phyloP scores from a whole-genome alignment of 2,888 invertebrate species.

The Shargacucullia verbasci region DNA sequence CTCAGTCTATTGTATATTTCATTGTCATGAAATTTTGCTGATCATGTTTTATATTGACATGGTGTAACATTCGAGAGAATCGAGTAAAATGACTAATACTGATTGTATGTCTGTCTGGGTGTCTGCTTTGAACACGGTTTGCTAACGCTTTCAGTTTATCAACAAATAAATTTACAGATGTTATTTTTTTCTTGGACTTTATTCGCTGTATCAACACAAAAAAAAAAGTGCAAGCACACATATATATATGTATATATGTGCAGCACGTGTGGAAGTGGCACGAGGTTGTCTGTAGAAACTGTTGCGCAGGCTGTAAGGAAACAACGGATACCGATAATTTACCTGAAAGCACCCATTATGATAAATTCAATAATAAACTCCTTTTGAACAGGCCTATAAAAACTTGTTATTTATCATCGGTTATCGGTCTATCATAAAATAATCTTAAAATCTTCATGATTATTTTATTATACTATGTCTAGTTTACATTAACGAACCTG shows the following conservation, averaged over 20 bases:
- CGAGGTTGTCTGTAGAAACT: slow-evolving; percentile 80
- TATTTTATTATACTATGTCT: no score
- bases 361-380: slow-evolving; percentile 10
- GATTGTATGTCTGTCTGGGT: no score
- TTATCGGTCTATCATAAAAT: background rate
- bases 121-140: no score
- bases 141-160: no score
- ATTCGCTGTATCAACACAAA: slow-evolving; percentile 40
- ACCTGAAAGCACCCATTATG: slow-evolving; percentile 59
- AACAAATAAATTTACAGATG: background rate
- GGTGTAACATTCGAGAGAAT: no score
- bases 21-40: no score
- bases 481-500: no score
- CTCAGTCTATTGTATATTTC: no score
- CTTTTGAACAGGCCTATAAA: background rate
- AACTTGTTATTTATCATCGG: background rate
- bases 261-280: slow-evolving; percentile 75
- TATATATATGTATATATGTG: slow-evolving; percentile 65
- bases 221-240: slow-evolving; percentile 64
- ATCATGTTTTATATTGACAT: no score
- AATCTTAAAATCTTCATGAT: no score
- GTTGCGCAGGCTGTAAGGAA: slow-evolving; percentile 65
- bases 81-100: no score
- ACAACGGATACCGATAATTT: slow-evolving; percentile 71
- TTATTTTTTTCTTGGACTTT: slow-evolving; percentile 15